Percentiles rank a stretch among this genome's conserved stretches.
These are phyloP conservation scores for Catharus bicknelli DNA, from an alignment of 2,113 vertebrate genomes.

Conservation along the genomic window DNA sequence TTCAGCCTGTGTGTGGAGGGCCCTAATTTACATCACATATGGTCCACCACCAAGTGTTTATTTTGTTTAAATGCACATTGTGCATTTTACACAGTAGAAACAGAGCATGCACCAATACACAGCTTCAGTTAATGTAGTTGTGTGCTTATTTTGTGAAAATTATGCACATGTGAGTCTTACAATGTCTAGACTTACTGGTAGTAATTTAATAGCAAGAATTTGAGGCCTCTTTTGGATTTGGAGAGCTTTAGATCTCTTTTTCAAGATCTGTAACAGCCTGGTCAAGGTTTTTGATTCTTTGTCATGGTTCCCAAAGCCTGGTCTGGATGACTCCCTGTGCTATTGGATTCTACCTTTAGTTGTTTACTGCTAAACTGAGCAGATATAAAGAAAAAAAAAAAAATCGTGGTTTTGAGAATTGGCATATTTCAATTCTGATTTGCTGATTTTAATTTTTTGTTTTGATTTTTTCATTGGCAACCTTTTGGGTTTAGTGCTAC, in stretches of 20 bases:
- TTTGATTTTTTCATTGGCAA: not conserved
- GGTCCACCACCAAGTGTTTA: not conserved
- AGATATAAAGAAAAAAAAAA: not conserved
- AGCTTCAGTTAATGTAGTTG: not conserved
- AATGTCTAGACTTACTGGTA: not conserved
- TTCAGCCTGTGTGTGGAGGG: not conserved
- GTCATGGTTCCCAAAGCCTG: not conserved
- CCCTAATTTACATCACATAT: not conserved
- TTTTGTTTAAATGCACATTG: not conserved
- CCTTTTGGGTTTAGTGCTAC: not conserved
- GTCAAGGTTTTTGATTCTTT: not conserved
- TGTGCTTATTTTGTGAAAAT: not conserved
- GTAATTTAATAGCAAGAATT: not conserved
- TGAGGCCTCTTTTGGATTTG: not conserved
- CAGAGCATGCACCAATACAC: fast-evolving
- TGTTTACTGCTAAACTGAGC: not conserved
- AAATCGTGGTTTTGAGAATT: not conserved
- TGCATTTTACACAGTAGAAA: not conserved
- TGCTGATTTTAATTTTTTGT: not conserved
- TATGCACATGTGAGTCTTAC: not conserved
- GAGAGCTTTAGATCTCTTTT: not conserved
- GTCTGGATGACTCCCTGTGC: not conserved
- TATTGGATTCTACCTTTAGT: not conserved
- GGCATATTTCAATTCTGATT: not conserved
- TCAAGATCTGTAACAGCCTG: not conserved